Conservation (phyloP, 2,113 vertebrate genomes). For the Rhinopomastus cyanomelas region DNA sequence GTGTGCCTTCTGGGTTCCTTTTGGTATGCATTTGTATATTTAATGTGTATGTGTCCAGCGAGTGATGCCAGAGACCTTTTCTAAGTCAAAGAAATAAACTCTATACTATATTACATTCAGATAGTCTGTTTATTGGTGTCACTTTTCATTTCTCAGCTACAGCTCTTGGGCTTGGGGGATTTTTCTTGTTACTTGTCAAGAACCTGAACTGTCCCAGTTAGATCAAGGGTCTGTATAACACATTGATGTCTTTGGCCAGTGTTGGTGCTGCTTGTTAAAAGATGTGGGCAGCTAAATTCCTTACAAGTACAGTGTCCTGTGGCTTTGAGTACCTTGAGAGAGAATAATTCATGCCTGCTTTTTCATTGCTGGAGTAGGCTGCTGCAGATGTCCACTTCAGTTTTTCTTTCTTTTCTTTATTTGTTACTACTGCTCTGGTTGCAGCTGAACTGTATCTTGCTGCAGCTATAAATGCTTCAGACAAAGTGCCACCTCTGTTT, state of each 20-base stretch:
- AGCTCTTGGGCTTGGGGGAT: not conserved
- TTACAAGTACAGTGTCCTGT: not conserved
- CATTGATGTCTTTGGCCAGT: not conserved
- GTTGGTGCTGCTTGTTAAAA: not conserved
- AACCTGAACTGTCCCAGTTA: not conserved
- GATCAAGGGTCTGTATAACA: not conserved
- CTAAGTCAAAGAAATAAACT: constrained; percentile 60
- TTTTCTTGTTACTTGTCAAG: not conserved
- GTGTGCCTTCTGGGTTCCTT: not conserved
- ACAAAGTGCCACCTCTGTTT: constrained; percentile 20
- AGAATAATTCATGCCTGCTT: not conserved
- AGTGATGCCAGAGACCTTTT: constrained; percentile 10
- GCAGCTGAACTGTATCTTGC: not conserved
- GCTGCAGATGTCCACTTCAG: not conserved
- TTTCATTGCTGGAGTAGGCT: not conserved
- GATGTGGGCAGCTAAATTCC: not conserved
- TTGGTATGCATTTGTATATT: not conserved
- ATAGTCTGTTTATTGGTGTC: not conserved
- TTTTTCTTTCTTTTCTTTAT: not conserved
- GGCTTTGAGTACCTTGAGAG: not conserved
- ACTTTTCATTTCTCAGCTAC: not conserved
- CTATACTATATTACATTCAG: not conserved
- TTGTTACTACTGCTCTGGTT: not conserved
- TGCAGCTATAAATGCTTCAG: constrained; percentile 37
- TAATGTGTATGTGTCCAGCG: constrained; percentile 3